phyloP scores from a whole-genome alignment of 1,140 invertebrate species.

The Pomacea maculata region DNA sequence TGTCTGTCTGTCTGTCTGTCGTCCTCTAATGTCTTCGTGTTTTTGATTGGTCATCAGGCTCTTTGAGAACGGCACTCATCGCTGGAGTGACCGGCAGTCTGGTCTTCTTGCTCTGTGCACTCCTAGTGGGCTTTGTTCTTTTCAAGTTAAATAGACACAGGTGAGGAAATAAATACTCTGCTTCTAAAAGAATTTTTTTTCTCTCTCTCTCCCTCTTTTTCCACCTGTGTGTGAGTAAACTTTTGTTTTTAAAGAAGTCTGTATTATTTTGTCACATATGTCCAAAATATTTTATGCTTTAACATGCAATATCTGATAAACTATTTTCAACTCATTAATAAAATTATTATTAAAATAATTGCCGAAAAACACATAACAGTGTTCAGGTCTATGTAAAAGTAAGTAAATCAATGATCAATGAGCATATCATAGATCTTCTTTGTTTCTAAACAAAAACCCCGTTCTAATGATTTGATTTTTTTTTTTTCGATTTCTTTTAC shows the following conservation, averaged over 20 bases:
- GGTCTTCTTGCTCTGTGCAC: conserved; percentile 13
- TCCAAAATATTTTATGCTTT: background rate
- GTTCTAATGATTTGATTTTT: too few species aligned
- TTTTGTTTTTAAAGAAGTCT: background rate
- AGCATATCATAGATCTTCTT: too few species aligned
- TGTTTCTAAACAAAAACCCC: too few species aligned
- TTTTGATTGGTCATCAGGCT: conserved; percentile 2
- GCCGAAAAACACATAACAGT: background rate
- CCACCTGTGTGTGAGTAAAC: background rate
- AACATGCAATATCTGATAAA: background rate
- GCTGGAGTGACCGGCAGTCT: conserved; percentile 13
- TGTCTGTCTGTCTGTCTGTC: background rate
- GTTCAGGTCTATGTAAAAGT: background rate
- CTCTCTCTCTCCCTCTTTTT: background rate
- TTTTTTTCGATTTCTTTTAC: too few species aligned
- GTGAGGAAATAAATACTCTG: background rate
- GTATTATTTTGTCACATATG: background rate
- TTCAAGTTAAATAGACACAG: conserved; percentile 13
- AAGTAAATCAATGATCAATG: background rate
- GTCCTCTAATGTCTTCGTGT: too few species aligned
- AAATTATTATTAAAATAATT: background rate
- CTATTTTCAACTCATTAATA: background rate
- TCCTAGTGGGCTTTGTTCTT: conserved; percentile 2
- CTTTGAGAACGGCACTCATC: conserved; percentile 15
- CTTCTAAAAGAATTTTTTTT: background rate